Evolutionary conservation across 2,888 invertebrate genomes (phyloP).

Genomic region (Cephus nigrinus): DNA sequence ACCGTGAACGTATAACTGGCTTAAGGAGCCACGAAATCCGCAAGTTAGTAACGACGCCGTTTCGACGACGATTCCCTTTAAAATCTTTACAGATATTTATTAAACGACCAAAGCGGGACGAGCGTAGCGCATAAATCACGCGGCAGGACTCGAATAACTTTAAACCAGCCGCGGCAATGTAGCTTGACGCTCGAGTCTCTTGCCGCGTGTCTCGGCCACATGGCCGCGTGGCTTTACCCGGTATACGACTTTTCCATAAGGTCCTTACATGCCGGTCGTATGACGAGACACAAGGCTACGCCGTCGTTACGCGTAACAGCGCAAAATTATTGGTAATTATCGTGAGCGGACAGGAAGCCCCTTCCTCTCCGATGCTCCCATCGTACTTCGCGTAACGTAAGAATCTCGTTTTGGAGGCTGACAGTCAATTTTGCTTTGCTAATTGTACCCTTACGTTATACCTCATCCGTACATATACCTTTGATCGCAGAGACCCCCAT

Average conservation of each 20-base stretch:
- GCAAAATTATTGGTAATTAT: constrained; percentile 51
- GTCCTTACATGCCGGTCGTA: constrained; percentile 7
- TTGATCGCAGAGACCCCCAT: not conserved
- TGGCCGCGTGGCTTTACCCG: not conserved
- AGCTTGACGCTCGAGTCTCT: not conserved
- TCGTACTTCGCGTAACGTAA: not conserved
- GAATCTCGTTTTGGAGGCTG: not conserved
- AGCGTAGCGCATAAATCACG: constrained; percentile 1
- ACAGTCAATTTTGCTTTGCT: not conserved
- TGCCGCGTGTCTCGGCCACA: not conserved
- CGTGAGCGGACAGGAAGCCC: constrained; percentile 32
- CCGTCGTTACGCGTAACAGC: constrained; percentile 47
- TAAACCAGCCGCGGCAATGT: not conserved
- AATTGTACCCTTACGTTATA: not conserved
- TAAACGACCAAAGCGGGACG: not conserved
- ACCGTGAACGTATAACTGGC: not conserved
- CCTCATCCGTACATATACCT: not conserved
- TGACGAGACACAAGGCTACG: constrained; percentile 30
- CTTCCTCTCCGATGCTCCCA: not conserved
- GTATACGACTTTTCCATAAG: not conserved
- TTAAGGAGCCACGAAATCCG: not conserved
- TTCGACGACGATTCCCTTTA: not conserved
- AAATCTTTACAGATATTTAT: not conserved
- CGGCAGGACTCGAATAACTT: not conserved
- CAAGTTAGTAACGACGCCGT: not conserved